Percentiles rank a stretch among this genome's conserved stretches.
phyloP scores from a whole-genome alignment of 2,113 vertebrate species.

The Zapus hudsonius region DNA sequence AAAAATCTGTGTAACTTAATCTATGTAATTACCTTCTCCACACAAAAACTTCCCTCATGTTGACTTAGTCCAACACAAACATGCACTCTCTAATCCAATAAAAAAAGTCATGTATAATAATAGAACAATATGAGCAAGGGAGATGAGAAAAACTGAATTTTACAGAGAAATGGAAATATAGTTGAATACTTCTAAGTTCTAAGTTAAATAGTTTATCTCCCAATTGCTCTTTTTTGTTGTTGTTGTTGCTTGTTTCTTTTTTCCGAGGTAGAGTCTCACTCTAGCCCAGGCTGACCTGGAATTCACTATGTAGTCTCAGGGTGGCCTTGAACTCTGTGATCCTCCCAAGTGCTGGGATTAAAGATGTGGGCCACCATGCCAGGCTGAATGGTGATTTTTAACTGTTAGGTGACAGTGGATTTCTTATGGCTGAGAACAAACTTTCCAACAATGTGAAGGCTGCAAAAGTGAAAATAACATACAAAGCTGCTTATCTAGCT shows the following conservation, averaged over 20 bases:
- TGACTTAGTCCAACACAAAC: slow-evolving; percentile 51
- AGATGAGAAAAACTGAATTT: background rate
- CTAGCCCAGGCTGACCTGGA: no score
- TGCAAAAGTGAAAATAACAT: slow-evolving; percentile 5
- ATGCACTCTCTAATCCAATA: background rate
- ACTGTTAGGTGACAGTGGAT: background rate
- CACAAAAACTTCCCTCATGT: slow-evolving; percentile 30
- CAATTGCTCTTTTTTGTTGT: no score
- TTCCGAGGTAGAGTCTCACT: no score
- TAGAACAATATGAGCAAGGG: background rate
- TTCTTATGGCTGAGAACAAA: background rate
- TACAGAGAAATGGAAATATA: slow-evolving; percentile 49
- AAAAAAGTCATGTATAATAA: slow-evolving; percentile 14
- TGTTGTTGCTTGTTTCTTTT: no score
- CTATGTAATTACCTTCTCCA: slow-evolving; percentile 56
- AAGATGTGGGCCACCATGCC: no score
- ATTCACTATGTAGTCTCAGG: no score
- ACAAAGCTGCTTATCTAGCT: slow-evolving; percentile 1
- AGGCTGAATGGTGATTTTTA: background rate
- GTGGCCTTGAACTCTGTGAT: no score
- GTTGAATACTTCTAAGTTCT: slow-evolving; percentile 25
- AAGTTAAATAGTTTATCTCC: slow-evolving; percentile 6
- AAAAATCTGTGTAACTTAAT: slow-evolving; percentile 59
- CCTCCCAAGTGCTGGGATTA: no score
- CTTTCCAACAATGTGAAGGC: slow-evolving; percentile 31